Evolutionary conservation across 2,113 vertebrate species (phyloP).

Genomic region (Vidua chalybeata): DNA sequence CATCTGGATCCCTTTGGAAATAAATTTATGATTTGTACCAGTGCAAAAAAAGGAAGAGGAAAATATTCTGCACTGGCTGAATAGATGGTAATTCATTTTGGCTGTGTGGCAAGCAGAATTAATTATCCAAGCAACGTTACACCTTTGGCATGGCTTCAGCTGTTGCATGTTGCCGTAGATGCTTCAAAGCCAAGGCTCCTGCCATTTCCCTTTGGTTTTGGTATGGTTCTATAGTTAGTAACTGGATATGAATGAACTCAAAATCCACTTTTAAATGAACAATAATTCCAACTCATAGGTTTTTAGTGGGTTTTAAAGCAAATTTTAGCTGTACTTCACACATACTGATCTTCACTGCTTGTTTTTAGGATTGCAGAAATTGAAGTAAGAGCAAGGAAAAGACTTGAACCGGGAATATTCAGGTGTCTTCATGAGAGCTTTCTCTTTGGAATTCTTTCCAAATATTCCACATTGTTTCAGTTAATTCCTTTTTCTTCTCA

Average conservation of each 20-base stretch:
- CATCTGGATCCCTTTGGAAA: constrained; percentile 45
- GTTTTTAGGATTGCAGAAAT: neutral
- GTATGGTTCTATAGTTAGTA: neutral
- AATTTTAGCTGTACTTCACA: neutral
- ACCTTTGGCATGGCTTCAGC: neutral
- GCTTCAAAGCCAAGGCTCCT: neutral
- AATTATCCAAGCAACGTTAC: neutral
- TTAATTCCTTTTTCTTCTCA: neutral
- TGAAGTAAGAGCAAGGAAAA: accelerated
- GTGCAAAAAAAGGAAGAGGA: neutral
- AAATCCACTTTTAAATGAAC: neutral
- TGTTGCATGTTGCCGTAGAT: neutral
- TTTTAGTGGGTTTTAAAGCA: neutral
- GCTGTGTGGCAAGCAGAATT: constrained; percentile 25
- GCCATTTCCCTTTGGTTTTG: neutral
- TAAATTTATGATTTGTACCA: constrained; percentile 18
- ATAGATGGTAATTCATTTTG: neutral
- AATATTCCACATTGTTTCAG: neutral
- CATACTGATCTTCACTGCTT: neutral
- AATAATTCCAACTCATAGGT: accelerated
- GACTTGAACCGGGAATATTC: neutral
- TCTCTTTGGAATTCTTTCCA: neutral
- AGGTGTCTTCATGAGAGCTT: neutral
- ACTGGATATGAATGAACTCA: neutral
- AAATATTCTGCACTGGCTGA: neutral